Conservation (phyloP, 2,797 vertebrate species). For the Fistularia commersonii region DNA sequence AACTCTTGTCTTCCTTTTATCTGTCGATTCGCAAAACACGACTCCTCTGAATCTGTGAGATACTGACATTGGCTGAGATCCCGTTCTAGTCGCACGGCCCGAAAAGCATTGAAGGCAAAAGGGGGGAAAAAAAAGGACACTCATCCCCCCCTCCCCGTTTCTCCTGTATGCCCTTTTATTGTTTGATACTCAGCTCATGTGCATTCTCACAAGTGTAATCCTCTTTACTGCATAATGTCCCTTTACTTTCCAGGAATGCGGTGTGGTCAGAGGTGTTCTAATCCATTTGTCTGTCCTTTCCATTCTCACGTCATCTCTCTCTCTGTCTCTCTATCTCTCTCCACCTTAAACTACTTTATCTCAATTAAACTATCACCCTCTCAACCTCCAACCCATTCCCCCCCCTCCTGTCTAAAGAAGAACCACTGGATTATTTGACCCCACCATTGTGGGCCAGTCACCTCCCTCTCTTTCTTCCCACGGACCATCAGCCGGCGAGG, state of each 20-base stretch:
- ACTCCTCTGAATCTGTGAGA: conserved; percentile 33
- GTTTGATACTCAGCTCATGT: conserved; percentile 42
- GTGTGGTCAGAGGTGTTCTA: conserved; percentile 65
- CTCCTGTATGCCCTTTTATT: conserved; percentile 19
- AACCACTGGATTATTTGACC: conserved; percentile 73
- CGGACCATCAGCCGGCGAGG: conserved; percentile 75
- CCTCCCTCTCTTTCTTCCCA: conserved; percentile 73
- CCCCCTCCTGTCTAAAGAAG: conserved; percentile 69
- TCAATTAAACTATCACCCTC: conserved; percentile 31
- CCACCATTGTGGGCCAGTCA: conserved; percentile 78
- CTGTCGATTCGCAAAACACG: conserved; percentile 25
- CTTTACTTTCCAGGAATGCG: conserved; percentile 68
- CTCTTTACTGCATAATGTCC: conserved; percentile 69
- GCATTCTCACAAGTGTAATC: conserved; percentile 67
- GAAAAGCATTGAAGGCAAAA: conserved; percentile 28
- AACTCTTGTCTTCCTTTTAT: conserved; percentile 37
- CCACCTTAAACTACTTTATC: conserved; percentile 36
- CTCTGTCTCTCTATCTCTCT: conserved; percentile 29
- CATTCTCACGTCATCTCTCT: conserved; percentile 14
- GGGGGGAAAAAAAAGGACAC: conserved; percentile 19
- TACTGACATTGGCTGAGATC: conserved; percentile 45
- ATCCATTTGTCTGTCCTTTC: conserved; percentile 52
- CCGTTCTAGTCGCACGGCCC: conserved; percentile 36
- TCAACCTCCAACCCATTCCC: conserved; percentile 7
- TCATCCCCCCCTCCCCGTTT: conserved; percentile 11